Evolutionary conservation across 1,140 invertebrate species (phyloP), one percentile per base, ranked within the genome.

Genomic region (Drosophila nasuta): DNA sequence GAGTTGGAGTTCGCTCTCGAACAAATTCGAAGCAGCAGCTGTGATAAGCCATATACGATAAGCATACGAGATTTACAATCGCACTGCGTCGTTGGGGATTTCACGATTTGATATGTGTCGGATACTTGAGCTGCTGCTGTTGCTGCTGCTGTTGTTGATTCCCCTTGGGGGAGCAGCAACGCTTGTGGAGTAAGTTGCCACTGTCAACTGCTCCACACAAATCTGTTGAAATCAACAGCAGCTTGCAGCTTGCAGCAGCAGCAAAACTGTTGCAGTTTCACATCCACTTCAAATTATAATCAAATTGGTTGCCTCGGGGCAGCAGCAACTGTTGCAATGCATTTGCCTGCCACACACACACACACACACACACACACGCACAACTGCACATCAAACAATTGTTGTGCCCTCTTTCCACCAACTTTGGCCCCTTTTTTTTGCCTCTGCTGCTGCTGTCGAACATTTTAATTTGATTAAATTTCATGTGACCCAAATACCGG

Each of bases 381-480:
- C 54, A 57, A 43, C 35, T 66, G 62, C 63, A 72, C 54, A 72
- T 49, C 54, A 67, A 45, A 60, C 71, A 69, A 74, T 74, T 74
- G 71, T 59, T 60, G 52, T 64, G 59, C 67, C 67, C 66, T 56
- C 67, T 68, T 69, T 63, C 49, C 65, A 62, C 48, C 43, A 69
- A 57, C 57, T 49, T 69, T 70, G 65, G 57, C 65, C 65, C 58
- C 57, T 58, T 51, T 68, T 65, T 60, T 66, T 64, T 62, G 46
- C n/a, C 43, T 62, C 38, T 45, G 74, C 25, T 51, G 74, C 25
- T 51, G 71, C 75, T 79, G 71, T 75, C 79, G 81, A 89, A 83
- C 85, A 89, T 89, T 89, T 89, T 89, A 89, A 89, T 89, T 89
- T 89, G 85, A 89, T 89, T 89, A 89, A 89, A 89, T 89, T 88